Evolutionary conservation across 2,113 vertebrate species (phyloP).

Genomic region (Nothoprocta perdicaria): DNA sequence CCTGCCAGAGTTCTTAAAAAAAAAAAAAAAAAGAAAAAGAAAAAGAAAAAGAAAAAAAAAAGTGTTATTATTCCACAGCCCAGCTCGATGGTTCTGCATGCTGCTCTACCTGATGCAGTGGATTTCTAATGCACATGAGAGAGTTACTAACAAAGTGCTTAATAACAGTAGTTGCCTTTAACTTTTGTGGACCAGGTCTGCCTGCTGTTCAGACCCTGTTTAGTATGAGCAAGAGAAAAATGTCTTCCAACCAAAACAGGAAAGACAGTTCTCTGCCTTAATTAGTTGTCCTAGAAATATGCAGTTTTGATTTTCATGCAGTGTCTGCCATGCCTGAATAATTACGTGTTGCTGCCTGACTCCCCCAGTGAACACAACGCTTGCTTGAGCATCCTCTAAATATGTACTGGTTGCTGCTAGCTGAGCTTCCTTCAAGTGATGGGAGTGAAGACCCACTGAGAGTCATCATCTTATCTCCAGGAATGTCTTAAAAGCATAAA

Average conservation of each 20-base stretch:
- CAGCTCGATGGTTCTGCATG: slow-evolving; percentile 39
- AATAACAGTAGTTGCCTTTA: neutral
- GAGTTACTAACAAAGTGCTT: slow-evolving; percentile 44
- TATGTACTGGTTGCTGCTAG: neutral
- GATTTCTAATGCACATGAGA: slow-evolving; percentile 34
- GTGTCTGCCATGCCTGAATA: slow-evolving; percentile 18
- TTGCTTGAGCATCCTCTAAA: neutral
- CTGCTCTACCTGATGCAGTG: slow-evolving; percentile 7
- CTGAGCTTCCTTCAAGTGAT: slow-evolving; percentile 29
- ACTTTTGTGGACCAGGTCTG: slow-evolving; percentile 17
- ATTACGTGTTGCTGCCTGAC: neutral
- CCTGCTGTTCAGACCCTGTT: neutral
- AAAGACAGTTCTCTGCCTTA: slow-evolving; percentile 33
- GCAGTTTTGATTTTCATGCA: slow-evolving; percentile 21
- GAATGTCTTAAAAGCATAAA: neutral
- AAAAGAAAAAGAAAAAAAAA: slow-evolving; percentile 61
- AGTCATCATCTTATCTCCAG: slow-evolving; percentile 21
- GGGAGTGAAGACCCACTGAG: slow-evolving; percentile 14
- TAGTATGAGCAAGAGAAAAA: neutral
- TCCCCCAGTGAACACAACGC: neutral
- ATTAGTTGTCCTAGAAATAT: slow-evolving; percentile 57
- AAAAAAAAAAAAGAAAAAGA: slow-evolving; percentile 58
- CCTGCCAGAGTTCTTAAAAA: slow-evolving; percentile 33
- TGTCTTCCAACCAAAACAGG: neutral
- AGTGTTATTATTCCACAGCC: slow-evolving; percentile 42